A percentile compares a stretch with the other conserved stretches of the same genome.
phyloP scores from a whole-genome alignment of 2,888 invertebrate species.

The Protonemura montana region DNA sequence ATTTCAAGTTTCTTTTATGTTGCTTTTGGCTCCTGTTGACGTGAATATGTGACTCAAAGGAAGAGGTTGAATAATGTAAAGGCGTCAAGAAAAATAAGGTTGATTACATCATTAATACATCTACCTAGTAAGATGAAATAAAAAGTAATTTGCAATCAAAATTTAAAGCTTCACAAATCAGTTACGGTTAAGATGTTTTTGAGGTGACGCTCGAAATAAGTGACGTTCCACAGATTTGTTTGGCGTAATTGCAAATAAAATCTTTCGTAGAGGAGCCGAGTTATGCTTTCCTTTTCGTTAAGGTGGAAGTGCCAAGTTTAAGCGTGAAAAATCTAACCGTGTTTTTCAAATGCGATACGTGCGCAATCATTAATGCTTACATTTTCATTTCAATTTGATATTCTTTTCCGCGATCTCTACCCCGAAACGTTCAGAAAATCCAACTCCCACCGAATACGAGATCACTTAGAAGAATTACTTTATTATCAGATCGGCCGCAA shows the following conservation, averaged over 20 bases:
- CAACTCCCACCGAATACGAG: neutral
- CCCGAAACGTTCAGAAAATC: neutral
- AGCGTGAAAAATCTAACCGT: neutral
- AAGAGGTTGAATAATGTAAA: neutral
- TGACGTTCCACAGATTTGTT: neutral
- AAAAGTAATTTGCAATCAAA: slow-evolving; percentile 1
- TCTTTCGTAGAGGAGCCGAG: neutral
- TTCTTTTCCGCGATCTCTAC: neutral
- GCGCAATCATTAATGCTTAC: neutral
- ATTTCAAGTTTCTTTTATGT: slow-evolving; percentile 24
- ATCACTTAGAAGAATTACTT: slow-evolving; percentile 12
- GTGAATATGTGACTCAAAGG: neutral
- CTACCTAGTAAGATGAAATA: slow-evolving; percentile 16
- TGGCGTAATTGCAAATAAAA: neutral
- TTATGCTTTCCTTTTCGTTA: neutral
- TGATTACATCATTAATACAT: neutral
- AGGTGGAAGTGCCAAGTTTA: neutral
- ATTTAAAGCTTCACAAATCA: slow-evolving; percentile 14
- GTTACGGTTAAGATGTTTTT: neutral
- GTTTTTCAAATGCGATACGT: neutral
- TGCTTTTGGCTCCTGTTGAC: slow-evolving; percentile 14
- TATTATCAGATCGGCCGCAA: neutral
- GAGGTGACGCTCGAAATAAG: neutral
- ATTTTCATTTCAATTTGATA: neutral
- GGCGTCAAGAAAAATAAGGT: neutral